Percentiles rank a stretch among this genome's conserved stretches.
Conservation (phyloP, 2,113 vertebrate genomes). For the Pycnonotus jocosus region DNA sequence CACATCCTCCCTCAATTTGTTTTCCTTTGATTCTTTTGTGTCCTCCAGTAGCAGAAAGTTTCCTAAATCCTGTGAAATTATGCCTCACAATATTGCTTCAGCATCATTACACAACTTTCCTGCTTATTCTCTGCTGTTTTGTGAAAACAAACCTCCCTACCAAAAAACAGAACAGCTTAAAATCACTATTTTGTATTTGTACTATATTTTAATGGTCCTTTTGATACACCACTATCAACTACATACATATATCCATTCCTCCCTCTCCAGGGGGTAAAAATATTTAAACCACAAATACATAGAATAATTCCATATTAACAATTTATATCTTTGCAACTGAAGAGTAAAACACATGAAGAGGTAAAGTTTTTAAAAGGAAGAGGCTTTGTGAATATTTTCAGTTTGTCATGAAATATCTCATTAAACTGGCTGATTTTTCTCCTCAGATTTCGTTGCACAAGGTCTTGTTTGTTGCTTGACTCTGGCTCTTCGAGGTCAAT, state of each 20-base stretch:
- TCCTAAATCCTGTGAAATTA: background rate
- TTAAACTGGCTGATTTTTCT: background rate
- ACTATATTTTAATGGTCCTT: background rate
- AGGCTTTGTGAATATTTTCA: background rate
- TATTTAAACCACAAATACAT: background rate
- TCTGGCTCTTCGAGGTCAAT: background rate
- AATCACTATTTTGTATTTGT: background rate
- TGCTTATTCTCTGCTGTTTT: background rate
- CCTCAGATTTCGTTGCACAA: background rate
- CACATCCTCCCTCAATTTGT: rapidly evolving
- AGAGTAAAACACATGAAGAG: background rate
- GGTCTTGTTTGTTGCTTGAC: background rate
- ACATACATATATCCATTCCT: background rate
- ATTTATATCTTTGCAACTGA: background rate
- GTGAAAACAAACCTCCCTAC: rapidly evolving
- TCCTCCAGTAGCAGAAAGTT: background rate
- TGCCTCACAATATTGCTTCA: background rate
- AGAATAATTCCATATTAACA: background rate
- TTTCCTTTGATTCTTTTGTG: background rate
- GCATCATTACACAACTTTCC: background rate
- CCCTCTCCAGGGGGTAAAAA: background rate
- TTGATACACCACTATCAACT: background rate
- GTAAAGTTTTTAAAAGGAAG: background rate
- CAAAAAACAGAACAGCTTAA: background rate
- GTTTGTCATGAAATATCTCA: background rate